These are phyloP conservation scores for Drosophila tristis DNA, from an alignment of 1,140 invertebrate species.

Conservation along the genomic window DNA sequence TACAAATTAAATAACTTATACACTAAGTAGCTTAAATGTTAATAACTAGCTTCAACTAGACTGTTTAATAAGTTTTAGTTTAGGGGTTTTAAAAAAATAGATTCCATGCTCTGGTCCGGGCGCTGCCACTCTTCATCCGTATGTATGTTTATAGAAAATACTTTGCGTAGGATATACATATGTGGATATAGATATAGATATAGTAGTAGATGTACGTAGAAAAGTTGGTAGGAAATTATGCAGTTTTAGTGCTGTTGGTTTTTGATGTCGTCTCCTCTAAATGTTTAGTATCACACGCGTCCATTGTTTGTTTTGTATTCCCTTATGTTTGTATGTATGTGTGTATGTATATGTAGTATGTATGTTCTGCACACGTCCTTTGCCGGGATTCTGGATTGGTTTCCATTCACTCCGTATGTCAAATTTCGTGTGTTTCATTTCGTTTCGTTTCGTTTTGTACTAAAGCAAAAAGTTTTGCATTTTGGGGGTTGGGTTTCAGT, in stretches of 20 bases:
- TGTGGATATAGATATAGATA: neutral
- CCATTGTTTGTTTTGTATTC: constrained; percentile 43
- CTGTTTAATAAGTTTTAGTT: constrained; percentile 50
- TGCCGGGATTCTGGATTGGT: neutral
- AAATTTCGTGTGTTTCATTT: constrained; percentile 24
- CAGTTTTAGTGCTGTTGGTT: constrained; percentile 37
- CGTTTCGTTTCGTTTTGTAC: constrained; percentile 49
- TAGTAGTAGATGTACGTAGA: constrained; percentile 6
- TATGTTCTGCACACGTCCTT: neutral
- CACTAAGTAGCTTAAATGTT: constrained; percentile 42
- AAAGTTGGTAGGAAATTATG: constrained; percentile 39
- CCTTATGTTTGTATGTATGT: neutral
- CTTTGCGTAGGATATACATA: constrained; percentile 27
- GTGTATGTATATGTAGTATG: constrained; percentile 7
- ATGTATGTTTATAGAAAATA: constrained; percentile 47
- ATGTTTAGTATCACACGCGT: constrained; percentile 79
- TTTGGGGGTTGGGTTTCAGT: constrained; percentile 49
- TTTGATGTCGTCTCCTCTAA: constrained; percentile 64
- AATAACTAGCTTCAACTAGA: constrained; percentile 55
- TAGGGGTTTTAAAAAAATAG: constrained; percentile 66
- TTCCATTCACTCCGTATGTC: constrained; percentile 15
- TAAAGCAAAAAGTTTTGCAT: constrained; percentile 62
- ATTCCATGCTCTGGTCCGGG: constrained; percentile 47
- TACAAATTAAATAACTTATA: constrained; percentile 39
- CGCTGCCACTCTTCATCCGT: too few species aligned